Evolutionary conservation across 2,797 vertebrate genomes (phyloP), one percentile per base, ranked within the genome.

Genomic region (Paguma larvata): DNA sequence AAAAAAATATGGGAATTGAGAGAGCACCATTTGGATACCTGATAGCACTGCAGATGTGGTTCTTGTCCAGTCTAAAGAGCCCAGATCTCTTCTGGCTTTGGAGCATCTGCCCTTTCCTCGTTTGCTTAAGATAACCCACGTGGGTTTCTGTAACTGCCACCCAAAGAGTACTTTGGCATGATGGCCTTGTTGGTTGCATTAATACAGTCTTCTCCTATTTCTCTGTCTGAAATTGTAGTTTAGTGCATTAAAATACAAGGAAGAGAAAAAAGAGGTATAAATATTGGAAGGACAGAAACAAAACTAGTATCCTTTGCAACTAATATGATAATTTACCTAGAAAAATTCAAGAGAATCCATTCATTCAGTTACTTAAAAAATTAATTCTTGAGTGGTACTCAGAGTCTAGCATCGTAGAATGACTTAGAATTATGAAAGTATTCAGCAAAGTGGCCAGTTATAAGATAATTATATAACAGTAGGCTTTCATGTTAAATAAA

Each of bases 401-500:
- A 83, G 75, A 32, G 27, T 44, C 80, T 96, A 48, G 5, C 80
- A 38, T 25, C 86, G 27, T 59, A 5, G 32, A 86, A 67, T 92
- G 82, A 80, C 34, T 63, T 89, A 67, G 41, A 92, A 92, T 84
- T 73, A 87, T 86, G 9, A 72, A 18, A 77, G 23, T 38, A 59
- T 89, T 82, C 44, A 27, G 38, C 77, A 30, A 78, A 92, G 44
- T 59, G 32, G 41, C 16, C 85, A 90, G 32, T 82, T 90, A 68
- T 19, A 68, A 84, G 41, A 56, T 62, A 73, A 67, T 78, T 86
- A 18, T 59, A 23, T 23, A 89, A 63, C 0, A 87, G 25, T 70
- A 78, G 48, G 32, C 34, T 84, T 92, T 88, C 59, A 51, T 85
- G 68, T 92, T 56, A 78, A 46, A 89, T 85, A 77, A 95, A 87